Percentiles rank a stretch among this genome's conserved stretches.
Conservation (phyloP, 2,113 vertebrate species). For the Machaerirhynchus nigripectus region DNA sequence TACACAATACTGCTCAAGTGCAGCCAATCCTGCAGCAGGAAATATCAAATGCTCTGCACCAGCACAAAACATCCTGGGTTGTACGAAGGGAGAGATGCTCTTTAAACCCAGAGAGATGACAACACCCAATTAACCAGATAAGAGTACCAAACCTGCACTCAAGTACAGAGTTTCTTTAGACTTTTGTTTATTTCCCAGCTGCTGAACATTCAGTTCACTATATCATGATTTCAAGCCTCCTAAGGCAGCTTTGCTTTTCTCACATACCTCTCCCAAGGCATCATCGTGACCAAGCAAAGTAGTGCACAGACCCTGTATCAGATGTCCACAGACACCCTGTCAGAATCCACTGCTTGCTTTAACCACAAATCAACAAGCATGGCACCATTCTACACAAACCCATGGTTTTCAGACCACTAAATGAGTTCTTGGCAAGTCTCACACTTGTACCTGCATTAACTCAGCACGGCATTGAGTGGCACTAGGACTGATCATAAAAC, state of each 20-base stretch:
- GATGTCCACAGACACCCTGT: not conserved
- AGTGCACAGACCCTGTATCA: not conserved
- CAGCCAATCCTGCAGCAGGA: not conserved
- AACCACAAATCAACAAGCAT: not conserved
- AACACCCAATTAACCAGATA: not conserved
- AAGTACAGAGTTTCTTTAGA: not conserved
- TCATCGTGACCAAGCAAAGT: not conserved
- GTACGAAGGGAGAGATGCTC: accelerated
- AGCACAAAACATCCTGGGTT: not conserved
- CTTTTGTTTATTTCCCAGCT: not conserved
- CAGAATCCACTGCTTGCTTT: not conserved
- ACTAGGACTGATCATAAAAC: not conserved
- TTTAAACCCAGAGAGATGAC: not conserved
- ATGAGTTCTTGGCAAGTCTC: not conserved
- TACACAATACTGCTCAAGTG: not conserved
- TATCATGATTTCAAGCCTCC: not conserved
- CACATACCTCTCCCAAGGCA: not conserved
- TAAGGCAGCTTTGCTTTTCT: not conserved
- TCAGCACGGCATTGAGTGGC: not conserved
- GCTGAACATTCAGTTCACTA: not conserved
- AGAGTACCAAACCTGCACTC: not conserved
- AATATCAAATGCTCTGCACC: not conserved
- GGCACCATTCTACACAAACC: not conserved
- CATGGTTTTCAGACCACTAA: not conserved
- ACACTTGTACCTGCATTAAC: not conserved